Conservation (phyloP, 2,113 vertebrate species). For the Actenoides lindsayi region DNA sequence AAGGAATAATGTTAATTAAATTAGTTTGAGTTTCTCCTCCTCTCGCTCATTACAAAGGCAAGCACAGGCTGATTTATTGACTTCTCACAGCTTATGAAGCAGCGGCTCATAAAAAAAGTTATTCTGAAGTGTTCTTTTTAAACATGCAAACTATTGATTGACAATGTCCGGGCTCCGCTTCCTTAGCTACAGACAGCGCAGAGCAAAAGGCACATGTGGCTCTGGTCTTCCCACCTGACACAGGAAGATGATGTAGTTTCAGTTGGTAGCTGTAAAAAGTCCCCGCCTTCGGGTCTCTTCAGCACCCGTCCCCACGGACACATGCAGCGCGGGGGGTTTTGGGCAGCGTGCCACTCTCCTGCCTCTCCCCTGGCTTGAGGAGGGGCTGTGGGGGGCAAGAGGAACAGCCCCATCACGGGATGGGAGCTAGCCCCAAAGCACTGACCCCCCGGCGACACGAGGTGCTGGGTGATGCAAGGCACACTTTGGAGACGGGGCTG, state of each 20-base stretch:
- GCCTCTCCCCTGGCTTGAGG: neutral
- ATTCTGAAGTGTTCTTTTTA: neutral
- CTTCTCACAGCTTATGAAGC: neutral
- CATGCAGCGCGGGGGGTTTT: no score
- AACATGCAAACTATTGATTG: neutral
- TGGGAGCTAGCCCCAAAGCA: neutral
- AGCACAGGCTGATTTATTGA: neutral
- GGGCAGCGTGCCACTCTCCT: no score
- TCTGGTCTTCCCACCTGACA: neutral
- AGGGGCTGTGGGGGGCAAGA: no score
- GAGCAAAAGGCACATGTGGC: neutral
- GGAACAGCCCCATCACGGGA: neutral
- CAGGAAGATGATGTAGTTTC: fast-evolving
- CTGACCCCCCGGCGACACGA: fast-evolving
- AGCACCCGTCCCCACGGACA: no score
- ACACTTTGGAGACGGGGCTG: neutral
- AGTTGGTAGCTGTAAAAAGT: neutral
- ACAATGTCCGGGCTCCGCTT: neutral
- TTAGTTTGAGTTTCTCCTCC: neutral
- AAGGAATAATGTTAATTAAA: neutral
- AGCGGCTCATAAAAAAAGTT: neutral
- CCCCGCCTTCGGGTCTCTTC: no score
- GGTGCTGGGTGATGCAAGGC: fast-evolving
- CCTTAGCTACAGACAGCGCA: neutral
- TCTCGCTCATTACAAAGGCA: neutral